Conservation (phyloP, 2,888 invertebrate genomes). For the Drosophila borealis region DNA sequence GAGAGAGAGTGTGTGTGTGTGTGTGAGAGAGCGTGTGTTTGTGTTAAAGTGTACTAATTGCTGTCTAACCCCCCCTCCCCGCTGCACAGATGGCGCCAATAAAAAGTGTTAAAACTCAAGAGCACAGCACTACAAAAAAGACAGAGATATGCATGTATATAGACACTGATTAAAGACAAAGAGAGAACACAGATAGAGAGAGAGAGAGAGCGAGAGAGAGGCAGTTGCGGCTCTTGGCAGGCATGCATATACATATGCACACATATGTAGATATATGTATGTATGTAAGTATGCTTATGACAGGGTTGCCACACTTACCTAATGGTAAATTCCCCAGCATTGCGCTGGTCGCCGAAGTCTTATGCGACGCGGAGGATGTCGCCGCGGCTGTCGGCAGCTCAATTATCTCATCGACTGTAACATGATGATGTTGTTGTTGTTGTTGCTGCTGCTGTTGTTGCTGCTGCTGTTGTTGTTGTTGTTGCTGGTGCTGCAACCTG, state of each 20-base stretch:
- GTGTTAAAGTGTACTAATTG: slow-evolving; percentile 23
- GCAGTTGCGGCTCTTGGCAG: slow-evolving; percentile 26
- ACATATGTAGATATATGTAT: slow-evolving; percentile 8
- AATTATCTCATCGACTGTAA: slow-evolving; percentile 83
- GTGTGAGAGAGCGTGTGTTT: slow-evolving; percentile 7
- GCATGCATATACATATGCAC: slow-evolving; percentile 17
- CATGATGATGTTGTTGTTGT: slow-evolving; percentile 81
- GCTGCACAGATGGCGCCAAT: slow-evolving; percentile 24
- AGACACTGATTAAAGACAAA: slow-evolving; percentile 17
- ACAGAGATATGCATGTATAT: slow-evolving; percentile 18
- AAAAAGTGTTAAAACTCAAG: slow-evolving; percentile 48
- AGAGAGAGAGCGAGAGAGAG: slow-evolving; percentile 30
- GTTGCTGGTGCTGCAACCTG: slow-evolving; percentile 58
- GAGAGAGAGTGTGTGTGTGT: slow-evolving; percentile 7
- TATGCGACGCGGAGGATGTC: slow-evolving; percentile 40
- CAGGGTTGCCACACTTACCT: slow-evolving; percentile 78
- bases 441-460: slow-evolving; percentile 35
- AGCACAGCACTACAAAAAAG: slow-evolving; percentile 53
- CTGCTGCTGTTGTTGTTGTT: slow-evolving; percentile 46
- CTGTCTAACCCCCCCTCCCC: slow-evolving; percentile 10
- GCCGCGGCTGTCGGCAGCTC: slow-evolving; percentile 80
- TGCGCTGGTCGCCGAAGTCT: slow-evolving; percentile 74
- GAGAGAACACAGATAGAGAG: slow-evolving; percentile 20
- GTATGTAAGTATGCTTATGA: neutral
- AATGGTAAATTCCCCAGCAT: slow-evolving; percentile 84